A percentile compares a stretch with the other conserved stretches of the same genome.
Conservation (phyloP, 2,113 vertebrate species). For the Nibea albiflora region DNA sequence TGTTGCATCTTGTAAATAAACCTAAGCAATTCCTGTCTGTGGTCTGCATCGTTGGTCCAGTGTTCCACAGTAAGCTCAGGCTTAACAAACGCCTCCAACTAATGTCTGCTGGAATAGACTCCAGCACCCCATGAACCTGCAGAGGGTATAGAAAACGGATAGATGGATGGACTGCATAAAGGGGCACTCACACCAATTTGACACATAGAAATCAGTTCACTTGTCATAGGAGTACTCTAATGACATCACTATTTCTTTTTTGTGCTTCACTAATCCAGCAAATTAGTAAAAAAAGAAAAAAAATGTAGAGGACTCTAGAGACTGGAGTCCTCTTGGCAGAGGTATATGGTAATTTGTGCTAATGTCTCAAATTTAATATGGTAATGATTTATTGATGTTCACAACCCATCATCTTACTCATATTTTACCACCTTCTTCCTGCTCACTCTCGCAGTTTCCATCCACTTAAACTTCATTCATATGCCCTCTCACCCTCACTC, state of each 20-base stretch:
- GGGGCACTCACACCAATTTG: neutral
- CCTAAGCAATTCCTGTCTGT: no score
- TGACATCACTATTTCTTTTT: neutral
- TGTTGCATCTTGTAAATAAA: no score
- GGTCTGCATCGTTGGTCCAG: no score
- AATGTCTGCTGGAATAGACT: neutral
- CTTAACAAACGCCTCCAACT: neutral
- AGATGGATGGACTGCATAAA: neutral
- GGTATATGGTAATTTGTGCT: neutral
- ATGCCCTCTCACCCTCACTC: conserved; percentile 18
- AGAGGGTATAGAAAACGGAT: neutral
- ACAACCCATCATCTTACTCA: conserved; percentile 15
- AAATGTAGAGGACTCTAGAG: neutral
- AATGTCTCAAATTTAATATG: conserved; percentile 23
- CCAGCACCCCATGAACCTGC: neutral
- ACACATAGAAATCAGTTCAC: neutral
- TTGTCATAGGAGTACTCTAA: neutral
- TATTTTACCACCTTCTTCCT: neutral
- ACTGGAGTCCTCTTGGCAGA: neutral
- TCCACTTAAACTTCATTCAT: conserved; percentile 18
- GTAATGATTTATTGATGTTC: conserved; percentile 28
- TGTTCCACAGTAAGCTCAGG: no score
- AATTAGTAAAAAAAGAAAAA: neutral
- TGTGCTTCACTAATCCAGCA: neutral
- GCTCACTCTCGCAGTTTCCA: neutral